phyloP scores from a whole-genome alignment of 2,888 invertebrate genomes.

The Tinea pellionella region DNA sequence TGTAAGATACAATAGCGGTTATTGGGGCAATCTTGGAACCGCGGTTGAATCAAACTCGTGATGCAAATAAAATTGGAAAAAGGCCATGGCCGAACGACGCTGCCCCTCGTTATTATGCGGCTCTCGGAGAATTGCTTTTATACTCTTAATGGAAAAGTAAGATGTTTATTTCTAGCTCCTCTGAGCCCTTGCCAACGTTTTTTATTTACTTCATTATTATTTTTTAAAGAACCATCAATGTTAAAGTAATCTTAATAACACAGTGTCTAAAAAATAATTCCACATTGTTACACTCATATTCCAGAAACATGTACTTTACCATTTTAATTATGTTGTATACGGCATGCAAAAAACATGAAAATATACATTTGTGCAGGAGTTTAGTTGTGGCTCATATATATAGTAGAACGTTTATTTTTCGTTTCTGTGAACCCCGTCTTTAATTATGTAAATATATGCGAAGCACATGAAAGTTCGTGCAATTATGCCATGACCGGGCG shows the following conservation, averaged over 20 bases:
- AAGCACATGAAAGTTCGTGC: slow-evolving; percentile 66
- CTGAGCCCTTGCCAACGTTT: background rate
- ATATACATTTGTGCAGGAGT: background rate
- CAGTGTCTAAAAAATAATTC: too few species aligned
- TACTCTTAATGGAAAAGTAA: slow-evolving; percentile 52
- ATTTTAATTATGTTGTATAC: too few species aligned
- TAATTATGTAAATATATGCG: slow-evolving; percentile 69
- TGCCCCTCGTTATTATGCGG: slow-evolving; percentile 65
- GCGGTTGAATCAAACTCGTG: slow-evolving; percentile 40
- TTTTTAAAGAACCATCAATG: background rate
- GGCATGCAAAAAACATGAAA: background rate
- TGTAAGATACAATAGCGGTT: slow-evolving; percentile 44
- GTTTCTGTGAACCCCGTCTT: slow-evolving; percentile 43
- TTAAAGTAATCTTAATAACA: too few species aligned
- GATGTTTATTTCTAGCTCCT: slow-evolving; percentile 42
- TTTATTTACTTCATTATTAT: background rate
- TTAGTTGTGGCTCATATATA: background rate
- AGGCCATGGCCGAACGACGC: slow-evolving; percentile 40
- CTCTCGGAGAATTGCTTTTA: slow-evolving; percentile 66
- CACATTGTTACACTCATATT: too few species aligned
- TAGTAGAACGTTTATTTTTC: slow-evolving; percentile 2
- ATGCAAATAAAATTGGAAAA: background rate
- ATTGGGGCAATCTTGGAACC: slow-evolving; percentile 52
- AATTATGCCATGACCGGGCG: slow-evolving; percentile 56
- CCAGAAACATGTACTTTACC: too few species aligned